Evolutionary conservation across 2,113 vertebrate genomes (phyloP).

Genomic region (Peromyscus polionotus): DNA sequence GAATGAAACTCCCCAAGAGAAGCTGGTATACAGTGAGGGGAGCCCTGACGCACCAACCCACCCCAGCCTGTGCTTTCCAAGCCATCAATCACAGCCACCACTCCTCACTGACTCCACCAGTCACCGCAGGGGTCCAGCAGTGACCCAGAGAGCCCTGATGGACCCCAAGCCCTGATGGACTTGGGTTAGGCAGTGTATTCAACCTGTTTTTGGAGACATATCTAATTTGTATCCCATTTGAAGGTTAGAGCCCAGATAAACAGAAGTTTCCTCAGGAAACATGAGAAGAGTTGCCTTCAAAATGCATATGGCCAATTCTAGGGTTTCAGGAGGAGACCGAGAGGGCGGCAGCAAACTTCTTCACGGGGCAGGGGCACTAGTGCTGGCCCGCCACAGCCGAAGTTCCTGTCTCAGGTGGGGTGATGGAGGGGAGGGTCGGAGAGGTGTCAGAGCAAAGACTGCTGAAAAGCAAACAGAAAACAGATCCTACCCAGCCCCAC

Average conservation of each 20-base stretch:
- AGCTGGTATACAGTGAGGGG: background rate
- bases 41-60: background rate
- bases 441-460: constrained; percentile 39
- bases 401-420: background rate
- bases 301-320: background rate
- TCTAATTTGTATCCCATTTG: background rate
- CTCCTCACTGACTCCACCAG: background rate
- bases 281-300: background rate
- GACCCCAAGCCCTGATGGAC: background rate
- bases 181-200: background rate
- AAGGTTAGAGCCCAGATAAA: constrained; percentile 41
- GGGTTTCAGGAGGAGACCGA: background rate
- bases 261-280: constrained; percentile 46
- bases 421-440: background rate
- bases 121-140: background rate
- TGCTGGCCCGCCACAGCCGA: background rate
- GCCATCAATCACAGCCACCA: background rate
- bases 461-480: constrained; percentile 68
- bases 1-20: background rate
- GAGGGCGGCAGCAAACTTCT: constrained; percentile 1
- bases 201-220: constrained; percentile 8
- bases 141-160: background rate
- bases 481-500: constrained; percentile 54
- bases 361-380: background rate
- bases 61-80: background rate